These are phyloP conservation scores for Nemoura dubitans DNA, from an alignment of 2,888 invertebrate genomes.

Conservation along the genomic window DNA sequence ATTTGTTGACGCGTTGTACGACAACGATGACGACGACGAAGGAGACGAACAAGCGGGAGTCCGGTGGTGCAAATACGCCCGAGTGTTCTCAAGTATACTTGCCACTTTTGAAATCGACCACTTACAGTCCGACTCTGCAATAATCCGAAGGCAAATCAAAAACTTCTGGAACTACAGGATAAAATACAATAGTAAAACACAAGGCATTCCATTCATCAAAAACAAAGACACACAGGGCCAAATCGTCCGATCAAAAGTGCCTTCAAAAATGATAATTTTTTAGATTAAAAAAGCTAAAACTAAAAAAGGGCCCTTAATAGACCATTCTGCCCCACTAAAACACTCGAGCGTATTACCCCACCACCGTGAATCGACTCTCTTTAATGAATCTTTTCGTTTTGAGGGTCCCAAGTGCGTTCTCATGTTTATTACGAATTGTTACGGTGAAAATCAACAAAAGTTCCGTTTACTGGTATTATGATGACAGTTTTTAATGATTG, in stretches of 20 bases:
- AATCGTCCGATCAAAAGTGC: conserved; percentile 95
- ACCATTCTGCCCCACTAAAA: conserved; percentile 76
- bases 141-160: conserved; percentile 81
- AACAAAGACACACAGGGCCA: conserved; percentile 77
- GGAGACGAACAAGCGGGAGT: conserved; percentile 27
- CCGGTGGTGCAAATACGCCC: conserved; percentile 47
- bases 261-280: conserved; percentile 81
- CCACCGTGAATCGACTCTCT: background rate
- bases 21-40: conserved; percentile 1
- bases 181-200: conserved; percentile 7
- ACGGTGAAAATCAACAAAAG: conserved; percentile 50
- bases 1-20: conserved; percentile 17
- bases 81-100: conserved; percentile 75
- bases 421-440: conserved; percentile 51
- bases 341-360: conserved; percentile 50
- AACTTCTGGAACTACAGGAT: conserved; percentile 49
- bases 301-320: conserved; percentile 90
- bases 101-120: conserved; percentile 62
- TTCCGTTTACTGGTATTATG: conserved; percentile 52
- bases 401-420: conserved; percentile 51
- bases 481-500: conserved; percentile 51
- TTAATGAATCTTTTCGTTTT: conserved; percentile 50
- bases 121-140: conserved; percentile 65
- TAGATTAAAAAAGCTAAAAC: conserved; percentile 76
- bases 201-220: conserved; percentile 53